Evolutionary conservation across 2,113 vertebrate genomes (phyloP).

Genomic region (Shinisaurus crocodilurus): DNA sequence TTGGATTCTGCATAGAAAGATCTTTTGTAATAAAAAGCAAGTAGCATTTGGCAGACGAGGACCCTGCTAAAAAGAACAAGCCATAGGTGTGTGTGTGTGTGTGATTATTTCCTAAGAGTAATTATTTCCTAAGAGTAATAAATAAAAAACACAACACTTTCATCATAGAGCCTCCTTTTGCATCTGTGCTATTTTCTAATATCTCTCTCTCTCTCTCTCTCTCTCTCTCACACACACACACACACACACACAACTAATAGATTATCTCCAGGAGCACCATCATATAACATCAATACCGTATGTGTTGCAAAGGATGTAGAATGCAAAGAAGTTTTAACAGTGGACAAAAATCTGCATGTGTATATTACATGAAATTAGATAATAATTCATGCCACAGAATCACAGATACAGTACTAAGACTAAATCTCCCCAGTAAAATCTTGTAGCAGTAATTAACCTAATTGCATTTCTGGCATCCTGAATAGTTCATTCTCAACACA

Average conservation of each 20-base stretch:
- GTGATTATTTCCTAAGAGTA: neutral
- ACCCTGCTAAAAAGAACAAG: neutral
- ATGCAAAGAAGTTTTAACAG: neutral
- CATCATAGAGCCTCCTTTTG: neutral
- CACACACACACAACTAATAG: accelerated
- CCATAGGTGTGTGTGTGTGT: neutral
- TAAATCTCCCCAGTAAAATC: constrained; percentile 9
- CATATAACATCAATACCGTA: neutral
- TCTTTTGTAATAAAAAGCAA: constrained; percentile 45
- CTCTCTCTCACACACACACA: too few relatives aligned
- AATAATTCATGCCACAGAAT: neutral
- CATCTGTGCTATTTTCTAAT: neutral
- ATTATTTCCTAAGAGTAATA: neutral
- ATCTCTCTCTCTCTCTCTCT: accelerated
- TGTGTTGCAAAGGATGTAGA: neutral
- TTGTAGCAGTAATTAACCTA: constrained; percentile 26
- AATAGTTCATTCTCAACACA: neutral
- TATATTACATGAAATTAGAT: constrained; percentile 17
- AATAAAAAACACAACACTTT: constrained; percentile 25
- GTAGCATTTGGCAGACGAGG: constrained; percentile 32
- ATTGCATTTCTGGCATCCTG: neutral
- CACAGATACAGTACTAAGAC: neutral
- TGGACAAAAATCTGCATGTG: neutral
- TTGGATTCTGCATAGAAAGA: constrained; percentile 35
- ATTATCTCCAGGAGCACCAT: neutral